Evolutionary conservation across 2,888 invertebrate species (phyloP).

Genomic region (Adela reaumurella): DNA sequence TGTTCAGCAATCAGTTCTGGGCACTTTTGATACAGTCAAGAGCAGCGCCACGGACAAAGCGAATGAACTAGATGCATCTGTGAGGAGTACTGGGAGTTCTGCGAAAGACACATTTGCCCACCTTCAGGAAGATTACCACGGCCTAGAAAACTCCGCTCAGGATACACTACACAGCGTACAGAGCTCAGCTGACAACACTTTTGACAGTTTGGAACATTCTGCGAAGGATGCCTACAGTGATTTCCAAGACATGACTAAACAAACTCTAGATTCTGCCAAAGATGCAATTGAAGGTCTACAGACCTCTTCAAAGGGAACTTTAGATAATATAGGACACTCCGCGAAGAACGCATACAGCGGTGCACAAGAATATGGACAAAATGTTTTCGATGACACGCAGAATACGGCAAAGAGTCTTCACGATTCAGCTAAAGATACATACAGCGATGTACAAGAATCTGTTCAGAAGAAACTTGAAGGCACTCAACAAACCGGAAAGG

Average conservation of each 20-base stretch:
- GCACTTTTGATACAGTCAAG: constrained; percentile 46
- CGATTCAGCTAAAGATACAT: constrained; percentile 33
- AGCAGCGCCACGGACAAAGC: constrained; percentile 44
- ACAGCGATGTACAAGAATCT: constrained; percentile 19
- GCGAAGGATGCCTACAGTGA: constrained; percentile 26
- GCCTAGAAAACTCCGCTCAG: constrained; percentile 37
- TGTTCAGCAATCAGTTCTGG: constrained; percentile 41
- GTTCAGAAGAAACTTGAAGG: not conserved
- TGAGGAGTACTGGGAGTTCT: constrained; percentile 28
- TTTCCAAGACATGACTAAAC: not conserved
- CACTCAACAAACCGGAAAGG: too few species aligned
- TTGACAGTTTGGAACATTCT: constrained; percentile 45
- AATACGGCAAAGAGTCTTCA: too few species aligned
- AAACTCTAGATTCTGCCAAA: too few species aligned
- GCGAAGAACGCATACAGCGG: constrained; percentile 26
- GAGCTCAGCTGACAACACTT: constrained; percentile 47
- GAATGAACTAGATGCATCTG: constrained; percentile 32
- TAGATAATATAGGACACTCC: constrained; percentile 45
- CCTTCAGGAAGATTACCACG: constrained; percentile 36
- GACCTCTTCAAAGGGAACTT: constrained; percentile 10
- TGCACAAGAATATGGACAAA: constrained; percentile 14
- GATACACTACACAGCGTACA: constrained; percentile 47
- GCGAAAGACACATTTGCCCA: constrained; percentile 43
- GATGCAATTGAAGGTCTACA: not conserved
- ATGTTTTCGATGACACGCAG: not conserved